Percentiles rank a stretch among this genome's conserved stretches.
phyloP scores from a whole-genome alignment of 2,113 vertebrate genomes.

The Geococcyx californianus region DNA sequence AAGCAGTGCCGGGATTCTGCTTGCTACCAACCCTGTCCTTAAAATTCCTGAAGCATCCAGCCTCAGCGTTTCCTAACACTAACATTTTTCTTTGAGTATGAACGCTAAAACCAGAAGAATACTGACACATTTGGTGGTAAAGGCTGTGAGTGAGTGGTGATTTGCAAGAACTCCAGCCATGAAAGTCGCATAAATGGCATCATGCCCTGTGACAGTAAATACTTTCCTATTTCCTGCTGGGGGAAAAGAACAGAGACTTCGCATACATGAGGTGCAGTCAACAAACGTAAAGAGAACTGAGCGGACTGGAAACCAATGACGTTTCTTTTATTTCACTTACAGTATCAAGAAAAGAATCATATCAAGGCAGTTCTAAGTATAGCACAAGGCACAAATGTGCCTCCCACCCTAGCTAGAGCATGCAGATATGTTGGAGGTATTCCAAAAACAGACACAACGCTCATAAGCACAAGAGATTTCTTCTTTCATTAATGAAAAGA shows the following conservation, averaged over 20 bases:
- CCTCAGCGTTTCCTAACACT: not conserved
- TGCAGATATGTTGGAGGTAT: constrained; percentile 17
- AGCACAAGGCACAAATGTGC: constrained; percentile 18
- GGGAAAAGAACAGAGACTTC: not conserved
- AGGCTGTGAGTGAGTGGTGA: not conserved
- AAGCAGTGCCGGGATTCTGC: not conserved
- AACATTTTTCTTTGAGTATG: not conserved
- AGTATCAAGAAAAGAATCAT: not conserved
- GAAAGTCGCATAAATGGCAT: not conserved
- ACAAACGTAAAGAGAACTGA: not conserved
- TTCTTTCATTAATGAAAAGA: constrained; percentile 64
- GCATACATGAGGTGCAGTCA: not conserved
- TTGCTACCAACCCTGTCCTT: not conserved
- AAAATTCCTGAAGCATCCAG: not conserved
- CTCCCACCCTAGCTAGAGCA: not conserved
- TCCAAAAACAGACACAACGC: constrained; percentile 34
- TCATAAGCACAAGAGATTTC: constrained; percentile 65
- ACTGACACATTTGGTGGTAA: not conserved
- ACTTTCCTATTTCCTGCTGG: no score
- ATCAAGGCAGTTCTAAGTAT: constrained; percentile 17
- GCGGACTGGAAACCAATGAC: not conserved
- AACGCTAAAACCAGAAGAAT: not conserved
- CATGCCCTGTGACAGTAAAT: not conserved
- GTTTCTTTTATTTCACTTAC: constrained; percentile 3
- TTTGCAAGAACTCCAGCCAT: not conserved